Evolutionary conservation across 2,888 invertebrate species (phyloP), one percentile per base, ranked within the genome.

Genomic region (Trisateles emortualis): DNA sequence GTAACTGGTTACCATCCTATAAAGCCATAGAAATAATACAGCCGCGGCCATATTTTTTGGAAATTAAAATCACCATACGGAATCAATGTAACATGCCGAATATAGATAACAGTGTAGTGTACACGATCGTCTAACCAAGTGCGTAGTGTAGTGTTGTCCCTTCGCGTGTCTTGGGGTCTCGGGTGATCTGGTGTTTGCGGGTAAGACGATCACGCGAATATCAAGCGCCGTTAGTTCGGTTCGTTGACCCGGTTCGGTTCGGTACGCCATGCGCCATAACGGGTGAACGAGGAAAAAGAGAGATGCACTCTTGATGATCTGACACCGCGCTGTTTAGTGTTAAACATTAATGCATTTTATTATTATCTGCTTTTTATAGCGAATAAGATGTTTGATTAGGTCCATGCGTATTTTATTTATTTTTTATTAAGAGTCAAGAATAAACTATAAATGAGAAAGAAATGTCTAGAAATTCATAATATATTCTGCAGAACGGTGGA

Each of bases 241-340:
- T 71, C 76, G 59, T 64, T 68, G 76, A 75, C 76, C 72, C 62
- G 55, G 53, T 69, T 72, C 57, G 61, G 61, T 69, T 8, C 59
- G 30, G 61, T 69, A 1, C 59, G 30, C 11, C 11, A 30, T 5
- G 30, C 52, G 36, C 55, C 53, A 42, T 61, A 59, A 49, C 64
- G 64, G 64, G 44, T 45, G 51, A 63, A 46, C 52, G 47, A 9
- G 54, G 38, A 59, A 46, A 22, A 32, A 11, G 11, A 26, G 29
- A 56, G 58, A 65, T 68, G 68, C 64, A 71, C 48, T 54, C 43
- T 22, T 26, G 17, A 6, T 33, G 39, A 16, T 41, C 33, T 17
- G 17, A 36, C 10, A 2, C 29, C 10, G 6, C 35, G 4, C 26
- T 48, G 2, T 6, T 33, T 33, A 33, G 33, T 26, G 26, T 26